A percentile compares a stretch with the other conserved stretches of the same genome.
phyloP scores from a whole-genome alignment of 2,888 invertebrate species.

The Lepidochitona cinerea region DNA sequence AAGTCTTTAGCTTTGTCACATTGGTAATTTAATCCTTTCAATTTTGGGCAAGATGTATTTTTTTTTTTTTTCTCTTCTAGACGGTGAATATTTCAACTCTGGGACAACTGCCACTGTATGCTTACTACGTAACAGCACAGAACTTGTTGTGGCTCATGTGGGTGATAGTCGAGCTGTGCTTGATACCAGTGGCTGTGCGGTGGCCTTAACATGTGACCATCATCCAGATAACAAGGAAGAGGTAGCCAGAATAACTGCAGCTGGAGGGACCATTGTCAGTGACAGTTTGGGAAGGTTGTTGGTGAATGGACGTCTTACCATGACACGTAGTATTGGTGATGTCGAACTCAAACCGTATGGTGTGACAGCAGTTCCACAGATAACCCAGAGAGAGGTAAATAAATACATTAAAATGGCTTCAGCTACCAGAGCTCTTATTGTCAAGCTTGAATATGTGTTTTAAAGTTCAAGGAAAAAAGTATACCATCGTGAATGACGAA shows the following conservation, averaged over 20 bases:
- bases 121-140: conserved; percentile 71
- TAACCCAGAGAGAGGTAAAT: conserved; percentile 68
- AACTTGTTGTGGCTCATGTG: conserved; percentile 73
- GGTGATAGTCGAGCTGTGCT: conserved; percentile 74
- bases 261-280: conserved; percentile 69
- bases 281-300: conserved; percentile 70
- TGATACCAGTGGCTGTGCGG: conserved; percentile 70
- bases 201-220: conserved; percentile 72
- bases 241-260: conserved; percentile 68
- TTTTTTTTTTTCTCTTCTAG: not conserved
- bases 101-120: conserved; percentile 75
- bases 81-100: conserved; percentile 37
- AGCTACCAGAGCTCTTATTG: not conserved
- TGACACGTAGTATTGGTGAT: conserved; percentile 74
- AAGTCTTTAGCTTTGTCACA: not conserved
- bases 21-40: conserved; percentile 19
- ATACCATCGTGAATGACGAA: no score
- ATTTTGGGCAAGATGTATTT: conserved; percentile 25
- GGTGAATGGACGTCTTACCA: conserved; percentile 73
- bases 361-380: conserved; percentile 72
- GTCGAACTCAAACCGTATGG: conserved; percentile 73
- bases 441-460: no score
- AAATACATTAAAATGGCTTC: no score
- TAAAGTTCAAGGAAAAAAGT: no score
- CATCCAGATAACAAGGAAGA: conserved; percentile 71